Percentiles rank a stretch among this genome's conserved stretches.
Conservation (phyloP, 2,888 invertebrate genomes). For the Papilio gigon region DNA sequence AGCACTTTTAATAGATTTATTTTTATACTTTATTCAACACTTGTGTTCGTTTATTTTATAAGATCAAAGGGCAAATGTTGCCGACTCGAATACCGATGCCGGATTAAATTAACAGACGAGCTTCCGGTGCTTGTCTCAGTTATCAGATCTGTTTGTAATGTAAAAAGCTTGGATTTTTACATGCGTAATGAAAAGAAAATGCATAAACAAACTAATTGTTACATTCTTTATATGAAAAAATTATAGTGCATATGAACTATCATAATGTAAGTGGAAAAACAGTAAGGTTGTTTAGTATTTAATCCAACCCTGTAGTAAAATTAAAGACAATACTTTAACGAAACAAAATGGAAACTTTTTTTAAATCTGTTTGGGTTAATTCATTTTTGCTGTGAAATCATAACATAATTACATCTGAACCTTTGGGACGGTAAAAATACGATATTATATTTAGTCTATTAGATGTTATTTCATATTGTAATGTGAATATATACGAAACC, state of each 20-base stretch:
- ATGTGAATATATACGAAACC: constrained; percentile 7
- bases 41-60: constrained; percentile 22
- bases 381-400: neutral
- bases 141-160: neutral
- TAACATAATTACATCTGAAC: neutral
- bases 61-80: constrained; percentile 23
- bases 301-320: too few relatives aligned
- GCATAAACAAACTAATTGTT: too few relatives aligned
- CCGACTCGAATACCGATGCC: constrained; percentile 23
- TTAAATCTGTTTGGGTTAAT: too few relatives aligned
- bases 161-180: too few relatives aligned
- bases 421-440: neutral
- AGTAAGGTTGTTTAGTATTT: too few relatives aligned
- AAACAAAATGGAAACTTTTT: too few relatives aligned
- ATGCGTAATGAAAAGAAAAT: too few relatives aligned
- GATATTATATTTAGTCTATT: neutral
- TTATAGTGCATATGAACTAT: too few relatives aligned
- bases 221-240: too few relatives aligned
- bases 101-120: constrained; percentile 29
- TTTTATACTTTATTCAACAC: constrained; percentile 5
- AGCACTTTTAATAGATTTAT: constrained; percentile 20
- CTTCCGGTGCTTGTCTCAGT: constrained; percentile 34
- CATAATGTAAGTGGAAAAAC: too few relatives aligned
- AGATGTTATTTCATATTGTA: constrained; percentile 40
- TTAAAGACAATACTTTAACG: too few relatives aligned